phyloP scores from a whole-genome alignment of 2,797 vertebrate genomes.

The Eulemur albifrons region DNA sequence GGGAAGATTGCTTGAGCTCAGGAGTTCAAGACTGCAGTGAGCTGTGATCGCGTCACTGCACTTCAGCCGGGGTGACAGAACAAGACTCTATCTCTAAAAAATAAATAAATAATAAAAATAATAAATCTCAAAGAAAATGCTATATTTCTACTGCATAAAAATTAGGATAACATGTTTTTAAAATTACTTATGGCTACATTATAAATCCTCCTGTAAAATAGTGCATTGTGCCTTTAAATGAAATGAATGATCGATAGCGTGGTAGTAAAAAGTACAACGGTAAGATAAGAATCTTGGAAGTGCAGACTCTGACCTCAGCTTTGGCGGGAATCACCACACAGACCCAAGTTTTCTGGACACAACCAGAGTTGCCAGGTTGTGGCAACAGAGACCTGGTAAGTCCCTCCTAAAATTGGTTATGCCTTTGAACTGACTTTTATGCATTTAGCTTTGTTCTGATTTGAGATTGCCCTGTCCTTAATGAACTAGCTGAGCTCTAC shows the following conservation, averaged over 20 bases:
- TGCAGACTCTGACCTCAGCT: neutral
- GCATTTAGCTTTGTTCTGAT: conserved; percentile 6
- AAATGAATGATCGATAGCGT: neutral
- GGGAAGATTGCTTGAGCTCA: neutral
- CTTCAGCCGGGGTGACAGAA: too few relatives aligned
- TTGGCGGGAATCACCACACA: neutral
- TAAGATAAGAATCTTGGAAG: neutral
- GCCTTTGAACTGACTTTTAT: neutral
- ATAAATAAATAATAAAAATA: neutral
- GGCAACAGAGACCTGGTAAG: neutral
- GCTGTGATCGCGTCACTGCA: too few relatives aligned
- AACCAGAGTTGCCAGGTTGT: neutral
- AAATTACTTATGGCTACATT: neutral
- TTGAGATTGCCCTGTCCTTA: neutral
- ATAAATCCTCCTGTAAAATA: neutral
- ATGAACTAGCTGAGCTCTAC: neutral
- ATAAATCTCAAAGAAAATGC: neutral
- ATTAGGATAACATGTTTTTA: neutral
- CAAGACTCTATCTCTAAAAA: neutral
- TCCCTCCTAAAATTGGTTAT: neutral
- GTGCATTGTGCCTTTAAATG: neutral
- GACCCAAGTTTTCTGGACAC: neutral
- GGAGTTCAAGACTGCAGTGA: neutral
- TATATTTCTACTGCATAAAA: neutral
- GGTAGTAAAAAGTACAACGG: neutral